phyloP scores from a whole-genome alignment of 2,797 vertebrate species.

The Neosilurus hyrtlii region DNA sequence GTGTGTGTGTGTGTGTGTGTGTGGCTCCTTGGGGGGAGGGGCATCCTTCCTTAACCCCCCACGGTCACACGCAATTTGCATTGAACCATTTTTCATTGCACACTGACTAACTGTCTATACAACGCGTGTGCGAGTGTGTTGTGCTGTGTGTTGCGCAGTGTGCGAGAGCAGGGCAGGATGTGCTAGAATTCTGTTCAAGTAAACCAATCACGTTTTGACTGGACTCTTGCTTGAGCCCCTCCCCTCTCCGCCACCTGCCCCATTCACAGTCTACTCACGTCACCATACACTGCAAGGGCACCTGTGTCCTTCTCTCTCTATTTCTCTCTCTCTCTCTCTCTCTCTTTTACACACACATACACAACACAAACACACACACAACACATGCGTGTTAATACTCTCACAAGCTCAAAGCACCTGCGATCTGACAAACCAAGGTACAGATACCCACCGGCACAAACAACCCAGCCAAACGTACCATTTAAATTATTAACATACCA shows the following conservation, averaged over 20 bases:
- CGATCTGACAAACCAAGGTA: slow-evolving; percentile 40
- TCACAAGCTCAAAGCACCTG: slow-evolving; percentile 40
- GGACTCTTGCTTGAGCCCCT: slow-evolving; percentile 57
- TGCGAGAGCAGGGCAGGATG: slow-evolving; percentile 39
- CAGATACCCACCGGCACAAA: slow-evolving; percentile 3
- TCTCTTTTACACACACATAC: slow-evolving; percentile 35
- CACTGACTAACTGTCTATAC: slow-evolving; percentile 47
- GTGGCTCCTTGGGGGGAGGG: slow-evolving; percentile 32
- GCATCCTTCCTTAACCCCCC: slow-evolving; percentile 37
- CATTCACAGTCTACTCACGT: slow-evolving; percentile 83
- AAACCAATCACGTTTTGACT: slow-evolving; percentile 59
- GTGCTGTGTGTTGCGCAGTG: slow-evolving; percentile 27
- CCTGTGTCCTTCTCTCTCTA: slow-evolving; percentile 78
- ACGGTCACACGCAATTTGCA: slow-evolving; percentile 54
- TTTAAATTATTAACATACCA: slow-evolving; percentile 75
- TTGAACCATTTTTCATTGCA: slow-evolving; percentile 52
- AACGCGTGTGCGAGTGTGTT: neutral
- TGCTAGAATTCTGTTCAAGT: slow-evolving; percentile 49
- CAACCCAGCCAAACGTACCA: slow-evolving; percentile 52
- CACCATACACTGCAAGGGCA: slow-evolving; percentile 82
- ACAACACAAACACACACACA: slow-evolving; percentile 15
- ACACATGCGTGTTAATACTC: slow-evolving; percentile 27
- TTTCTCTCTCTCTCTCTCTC: slow-evolving; percentile 29
- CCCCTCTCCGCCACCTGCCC: slow-evolving; percentile 75
- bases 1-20: slow-evolving; percentile 1